Percentiles rank a stretch among this genome's conserved stretches.
Evolutionary conservation across 2,888 invertebrate genomes (phyloP).

Genomic region (Marasmarcha lunaedactyla): DNA sequence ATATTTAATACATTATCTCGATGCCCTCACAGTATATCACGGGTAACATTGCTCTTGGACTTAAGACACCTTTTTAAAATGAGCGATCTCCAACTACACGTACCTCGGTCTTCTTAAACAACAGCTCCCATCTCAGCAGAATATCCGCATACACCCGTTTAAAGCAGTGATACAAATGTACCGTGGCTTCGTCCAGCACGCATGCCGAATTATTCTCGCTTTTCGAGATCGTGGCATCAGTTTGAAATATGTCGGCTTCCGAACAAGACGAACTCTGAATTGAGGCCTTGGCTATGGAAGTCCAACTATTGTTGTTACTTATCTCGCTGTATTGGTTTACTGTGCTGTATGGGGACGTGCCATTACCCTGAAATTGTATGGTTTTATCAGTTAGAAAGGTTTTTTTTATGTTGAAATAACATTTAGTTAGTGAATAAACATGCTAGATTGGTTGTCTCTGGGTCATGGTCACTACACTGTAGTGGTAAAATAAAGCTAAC

Average conservation of each 20-base stretch:
- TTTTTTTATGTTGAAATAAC: too few relatives aligned
- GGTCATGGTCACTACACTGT: too few relatives aligned
- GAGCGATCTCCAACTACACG: too few relatives aligned
- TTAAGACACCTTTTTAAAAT: too few relatives aligned
- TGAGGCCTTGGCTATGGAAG: conserved; percentile 68
- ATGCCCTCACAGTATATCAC: too few relatives aligned
- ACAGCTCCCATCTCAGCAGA: conserved; percentile 85
- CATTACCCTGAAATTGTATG: conserved; percentile 67
- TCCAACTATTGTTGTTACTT: conserved; percentile 79
- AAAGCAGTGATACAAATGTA: conserved; percentile 81
- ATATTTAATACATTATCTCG: too few relatives aligned
- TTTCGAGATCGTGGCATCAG: conserved; percentile 44
- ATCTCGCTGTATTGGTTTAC: conserved; percentile 82
- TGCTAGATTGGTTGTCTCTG: too few relatives aligned
- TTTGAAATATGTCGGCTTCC: conserved; percentile 80
- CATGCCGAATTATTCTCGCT: conserved; percentile 45
- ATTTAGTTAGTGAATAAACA: too few relatives aligned
- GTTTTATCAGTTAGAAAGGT: not conserved
- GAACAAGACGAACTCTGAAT: conserved; percentile 90
- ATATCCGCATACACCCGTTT: conserved; percentile 91
- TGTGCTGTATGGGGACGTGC: conserved; percentile 91
- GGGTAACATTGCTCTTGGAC: too few relatives aligned
- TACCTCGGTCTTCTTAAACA: conserved; percentile 84
- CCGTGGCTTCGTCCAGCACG: conserved; percentile 52
- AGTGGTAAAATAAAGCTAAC: too few relatives aligned